These are phyloP conservation scores for Protobothrops mucrosquamatus DNA, from an alignment of 2,113 vertebrate species.

Conservation along the genomic window DNA sequence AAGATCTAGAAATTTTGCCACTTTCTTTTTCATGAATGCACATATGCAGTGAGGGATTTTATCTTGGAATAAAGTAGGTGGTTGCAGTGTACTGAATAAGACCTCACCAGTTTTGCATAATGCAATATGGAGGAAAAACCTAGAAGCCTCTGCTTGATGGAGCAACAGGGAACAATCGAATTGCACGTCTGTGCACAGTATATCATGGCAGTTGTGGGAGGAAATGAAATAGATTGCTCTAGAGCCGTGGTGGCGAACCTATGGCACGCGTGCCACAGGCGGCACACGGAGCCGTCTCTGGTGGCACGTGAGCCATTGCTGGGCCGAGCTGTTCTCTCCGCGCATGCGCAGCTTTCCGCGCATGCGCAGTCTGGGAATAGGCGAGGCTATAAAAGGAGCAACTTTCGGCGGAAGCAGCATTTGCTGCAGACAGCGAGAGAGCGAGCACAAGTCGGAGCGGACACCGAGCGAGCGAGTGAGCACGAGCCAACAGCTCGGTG, in stretches of 20 bases:
- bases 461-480: no score
- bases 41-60: neutral
- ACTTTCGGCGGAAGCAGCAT: no score
- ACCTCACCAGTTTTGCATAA: neutral
- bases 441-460: no score
- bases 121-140: neutral
- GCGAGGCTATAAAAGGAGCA: no score
- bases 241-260: neutral
- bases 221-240: neutral
- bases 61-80: neutral
- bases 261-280: no score
- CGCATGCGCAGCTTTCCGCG: no score
- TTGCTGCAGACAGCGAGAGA: no score
- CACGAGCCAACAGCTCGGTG: no score
- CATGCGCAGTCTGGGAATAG: no score
- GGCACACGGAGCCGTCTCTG: no score
- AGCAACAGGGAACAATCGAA: neutral
- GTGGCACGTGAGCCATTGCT: no score
- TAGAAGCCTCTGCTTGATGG: neutral
- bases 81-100: neutral
- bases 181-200: neutral
- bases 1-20: neutral
- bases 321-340: no score
- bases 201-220: neutral
- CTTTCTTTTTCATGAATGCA: neutral